Conservation (phyloP, 2,888 invertebrate species). For the Apamea sordens region DNA sequence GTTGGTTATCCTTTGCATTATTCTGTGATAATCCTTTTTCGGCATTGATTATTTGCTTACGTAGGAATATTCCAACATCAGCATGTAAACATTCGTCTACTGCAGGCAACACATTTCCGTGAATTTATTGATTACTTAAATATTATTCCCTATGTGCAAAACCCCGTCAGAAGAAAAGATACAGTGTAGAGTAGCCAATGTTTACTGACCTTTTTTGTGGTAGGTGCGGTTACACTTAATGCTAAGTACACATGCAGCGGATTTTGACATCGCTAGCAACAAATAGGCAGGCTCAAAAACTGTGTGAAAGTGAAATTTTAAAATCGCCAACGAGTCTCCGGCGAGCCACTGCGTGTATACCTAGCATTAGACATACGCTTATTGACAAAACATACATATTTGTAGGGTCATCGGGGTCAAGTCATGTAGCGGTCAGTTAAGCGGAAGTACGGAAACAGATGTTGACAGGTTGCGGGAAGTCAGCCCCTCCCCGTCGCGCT, state of each 20-base stretch:
- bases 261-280: neutral
- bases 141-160: neutral
- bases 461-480: constrained; percentile 76
- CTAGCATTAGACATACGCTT: constrained; percentile 26
- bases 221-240: neutral
- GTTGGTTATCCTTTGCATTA: neutral
- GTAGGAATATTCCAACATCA: neutral
- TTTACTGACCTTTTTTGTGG: neutral
- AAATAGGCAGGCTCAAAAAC: neutral
- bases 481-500: constrained; percentile 61
- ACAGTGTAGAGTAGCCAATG: neutral
- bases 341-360: neutral
- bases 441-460: constrained; percentile 83
- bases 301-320: neutral
- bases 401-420: constrained; percentile 71
- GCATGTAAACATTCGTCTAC: neutral
- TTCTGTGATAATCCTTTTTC: neutral
- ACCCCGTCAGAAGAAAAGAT: neutral
- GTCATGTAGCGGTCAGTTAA: constrained; percentile 80
- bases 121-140: neutral
- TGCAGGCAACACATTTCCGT: neutral
- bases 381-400: constrained; percentile 68
- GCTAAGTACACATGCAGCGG: neutral
- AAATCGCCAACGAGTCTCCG: neutral
- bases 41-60: neutral